These are phyloP conservation scores for Tangara arthus DNA, from an alignment of 2,797 vertebrate species.

Conservation along the genomic window DNA sequence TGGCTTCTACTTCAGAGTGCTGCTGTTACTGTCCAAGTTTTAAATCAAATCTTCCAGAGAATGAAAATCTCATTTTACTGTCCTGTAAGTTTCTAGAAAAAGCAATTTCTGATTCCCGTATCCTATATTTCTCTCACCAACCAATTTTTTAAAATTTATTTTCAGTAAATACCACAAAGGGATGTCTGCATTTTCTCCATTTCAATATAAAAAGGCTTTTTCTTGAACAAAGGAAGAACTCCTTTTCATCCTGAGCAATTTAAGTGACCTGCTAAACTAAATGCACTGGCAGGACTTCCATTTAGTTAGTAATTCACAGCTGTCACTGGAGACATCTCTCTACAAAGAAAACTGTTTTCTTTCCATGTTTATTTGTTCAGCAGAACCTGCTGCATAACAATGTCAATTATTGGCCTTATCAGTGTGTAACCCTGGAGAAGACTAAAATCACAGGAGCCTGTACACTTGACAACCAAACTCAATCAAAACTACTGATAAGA, in stretches of 20 bases:
- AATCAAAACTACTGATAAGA: constrained; percentile 68
- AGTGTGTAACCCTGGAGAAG: constrained; percentile 64
- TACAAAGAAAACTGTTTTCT: constrained; percentile 69
- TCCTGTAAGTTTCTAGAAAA: background rate
- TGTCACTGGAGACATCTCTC: constrained; percentile 61
- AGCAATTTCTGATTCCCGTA: background rate
- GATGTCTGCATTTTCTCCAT: background rate
- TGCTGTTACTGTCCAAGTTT: background rate
- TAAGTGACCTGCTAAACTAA: constrained; percentile 53
- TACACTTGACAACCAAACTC: constrained; percentile 69
- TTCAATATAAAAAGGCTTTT: constrained; percentile 32
- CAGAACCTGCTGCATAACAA: constrained; percentile 63
- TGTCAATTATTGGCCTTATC: constrained; percentile 72
- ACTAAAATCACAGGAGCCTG: constrained; percentile 61
- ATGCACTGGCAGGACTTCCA: constrained; percentile 53
- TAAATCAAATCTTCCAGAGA: constrained; percentile 7
- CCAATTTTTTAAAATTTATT: constrained; percentile 7
- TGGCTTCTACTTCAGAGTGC: background rate
- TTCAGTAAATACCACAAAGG: constrained; percentile 13
- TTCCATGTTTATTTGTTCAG: constrained; percentile 66
- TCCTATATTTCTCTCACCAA: background rate
- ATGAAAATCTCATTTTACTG: constrained; percentile 1
- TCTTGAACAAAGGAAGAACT: constrained; percentile 20
- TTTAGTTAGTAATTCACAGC: constrained; percentile 66
- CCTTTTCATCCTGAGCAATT: constrained; percentile 45